phyloP scores from a whole-genome alignment of 2,113 vertebrate genomes.

The Emydocephalus ijimae region DNA sequence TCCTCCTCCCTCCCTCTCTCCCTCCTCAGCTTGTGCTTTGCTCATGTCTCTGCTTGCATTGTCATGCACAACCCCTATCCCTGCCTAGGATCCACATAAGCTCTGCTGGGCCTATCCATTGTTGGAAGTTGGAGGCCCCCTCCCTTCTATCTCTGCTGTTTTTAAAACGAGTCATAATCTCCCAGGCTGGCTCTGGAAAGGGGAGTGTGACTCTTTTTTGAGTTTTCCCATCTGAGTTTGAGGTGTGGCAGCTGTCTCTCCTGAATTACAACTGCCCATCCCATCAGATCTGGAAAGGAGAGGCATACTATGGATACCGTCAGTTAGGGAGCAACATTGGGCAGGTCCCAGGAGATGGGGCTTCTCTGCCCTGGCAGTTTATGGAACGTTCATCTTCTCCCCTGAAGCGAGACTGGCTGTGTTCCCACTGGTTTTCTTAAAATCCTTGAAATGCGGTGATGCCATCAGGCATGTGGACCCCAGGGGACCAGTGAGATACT shows the following conservation, averaged over 20 bases:
- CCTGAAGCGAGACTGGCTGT: background rate
- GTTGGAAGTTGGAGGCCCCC: background rate
- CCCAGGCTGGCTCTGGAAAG: background rate
- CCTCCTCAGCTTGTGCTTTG: background rate
- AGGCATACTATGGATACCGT: background rate
- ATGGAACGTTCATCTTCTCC: background rate
- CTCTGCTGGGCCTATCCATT: background rate
- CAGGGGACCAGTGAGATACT: too few relatives aligned
- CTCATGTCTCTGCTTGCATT: background rate
- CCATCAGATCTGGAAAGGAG: background rate
- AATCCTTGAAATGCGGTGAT: background rate
- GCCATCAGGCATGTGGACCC: background rate
- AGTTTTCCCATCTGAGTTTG: background rate
- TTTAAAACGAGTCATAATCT: background rate
- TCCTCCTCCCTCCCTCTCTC: background rate
- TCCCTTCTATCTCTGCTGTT: background rate
- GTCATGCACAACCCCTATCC: background rate
- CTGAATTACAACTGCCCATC: background rate
- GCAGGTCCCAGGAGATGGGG: background rate
- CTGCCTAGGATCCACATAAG: background rate
- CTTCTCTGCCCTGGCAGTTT: background rate
- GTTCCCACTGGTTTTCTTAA: background rate
- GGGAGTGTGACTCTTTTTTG: background rate
- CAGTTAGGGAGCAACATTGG: background rate
- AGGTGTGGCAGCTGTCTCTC: background rate